Evolutionary conservation across 2,888 invertebrate genomes (phyloP), one percentile per base, ranked within the genome.

Genomic region (Mesorhabditis spiculigera): DNA sequence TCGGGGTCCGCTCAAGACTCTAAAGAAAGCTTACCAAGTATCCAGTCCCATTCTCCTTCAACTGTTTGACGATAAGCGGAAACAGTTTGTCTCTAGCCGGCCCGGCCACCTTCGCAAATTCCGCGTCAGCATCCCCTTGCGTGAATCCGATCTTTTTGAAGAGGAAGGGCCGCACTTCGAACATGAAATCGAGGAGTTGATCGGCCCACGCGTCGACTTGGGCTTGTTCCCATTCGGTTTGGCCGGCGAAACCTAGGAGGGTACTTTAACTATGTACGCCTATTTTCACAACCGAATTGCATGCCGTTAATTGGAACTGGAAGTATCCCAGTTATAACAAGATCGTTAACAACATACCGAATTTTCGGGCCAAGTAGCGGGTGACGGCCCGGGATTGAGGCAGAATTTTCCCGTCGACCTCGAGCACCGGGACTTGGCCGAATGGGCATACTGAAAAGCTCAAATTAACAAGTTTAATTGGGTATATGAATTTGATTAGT

Each of bases 151-250:
- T 10, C 50, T 10, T 8, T 8, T 13, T 10, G 13, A 10, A 50
- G 50, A 50, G 8, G 13, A 10, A 50, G 3, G 50, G 50, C 50
- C 13, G 8, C 10, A 50, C 16, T 16, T 63, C 41, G 6, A 16
- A 8, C 41, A n/a, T 10, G n/a, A 16, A 13, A 13, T 50, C n/a
- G n/a, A 63, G 62, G 43, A 42, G 63, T 28, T 68, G 68, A 41
- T 68, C 68, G 13, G 68, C 68, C 5, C 62, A 45, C 45, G 68
- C 68, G 42, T 68, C 68, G 6, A 68, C 68, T 45, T 45, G 62
- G 3, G 68, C 68, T 41, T 61, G 63, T 45, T 68, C 68, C 63
- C 45, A 62, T 16, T 62, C 63, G 41, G 68, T 63, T 63, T 68
- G 62, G 63, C 68, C 68, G 45, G 68, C 68, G 13, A 63, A 62